Evolutionary conservation across 2,113 vertebrate species (phyloP).

Genomic region (Ammodytes marinus): DNA sequence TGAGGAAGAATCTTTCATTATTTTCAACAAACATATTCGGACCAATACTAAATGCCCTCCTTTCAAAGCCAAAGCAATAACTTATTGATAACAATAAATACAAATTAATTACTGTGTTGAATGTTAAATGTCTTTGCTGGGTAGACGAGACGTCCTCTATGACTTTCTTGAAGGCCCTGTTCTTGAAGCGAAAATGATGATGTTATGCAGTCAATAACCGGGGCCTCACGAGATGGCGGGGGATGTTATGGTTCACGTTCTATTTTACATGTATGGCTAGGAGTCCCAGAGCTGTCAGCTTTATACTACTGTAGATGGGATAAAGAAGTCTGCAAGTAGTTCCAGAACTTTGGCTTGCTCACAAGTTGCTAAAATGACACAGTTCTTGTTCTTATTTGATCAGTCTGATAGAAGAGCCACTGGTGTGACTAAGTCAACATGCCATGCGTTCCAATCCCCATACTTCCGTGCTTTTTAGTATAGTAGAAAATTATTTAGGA

Average conservation of each 20-base stretch:
- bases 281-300: conserved; percentile 53
- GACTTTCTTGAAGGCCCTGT: conserved; percentile 51
- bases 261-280: conserved; percentile 59
- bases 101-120: conserved; percentile 25
- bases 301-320: conserved; percentile 36
- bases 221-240: conserved; percentile 27
- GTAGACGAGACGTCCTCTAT: conserved; percentile 31
- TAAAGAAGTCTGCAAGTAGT: conserved; percentile 28
- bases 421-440: neutral
- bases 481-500: too few relatives aligned
- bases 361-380: neutral
- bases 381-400: conserved; percentile 16
- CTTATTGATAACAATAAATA: conserved; percentile 25
- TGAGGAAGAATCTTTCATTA: conserved; percentile 10
- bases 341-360: conserved; percentile 10
- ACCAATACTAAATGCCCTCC: conserved; percentile 15
- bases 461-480: too few relatives aligned
- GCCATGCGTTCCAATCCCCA: too few relatives aligned
- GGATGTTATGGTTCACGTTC: conserved; percentile 59
- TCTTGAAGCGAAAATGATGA: conserved; percentile 61
- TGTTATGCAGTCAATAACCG: conserved; percentile 53
- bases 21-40: conserved; percentile 31
- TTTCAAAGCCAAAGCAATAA: conserved; percentile 37
- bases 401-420: neutral
- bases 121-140: conserved; percentile 23